phyloP scores from a whole-genome alignment of 2,888 invertebrate species.

The Drosophila kuntzei region DNA sequence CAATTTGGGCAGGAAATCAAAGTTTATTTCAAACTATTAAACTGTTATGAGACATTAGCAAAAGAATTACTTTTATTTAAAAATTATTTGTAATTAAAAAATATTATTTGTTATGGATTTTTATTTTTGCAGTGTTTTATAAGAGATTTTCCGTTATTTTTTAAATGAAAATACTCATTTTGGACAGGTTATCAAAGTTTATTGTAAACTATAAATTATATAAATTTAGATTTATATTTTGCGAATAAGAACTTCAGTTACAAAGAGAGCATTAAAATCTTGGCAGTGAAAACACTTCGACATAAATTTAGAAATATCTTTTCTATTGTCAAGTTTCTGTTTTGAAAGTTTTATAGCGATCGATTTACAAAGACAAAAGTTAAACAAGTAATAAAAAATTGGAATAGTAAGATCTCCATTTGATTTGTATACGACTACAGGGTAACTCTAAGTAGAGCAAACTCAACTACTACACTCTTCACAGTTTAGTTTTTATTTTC shows the following conservation, averaged over 20 bases:
- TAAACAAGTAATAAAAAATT: neutral
- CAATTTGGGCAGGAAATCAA: no score
- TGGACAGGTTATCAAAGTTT: no score
- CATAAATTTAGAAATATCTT: neutral
- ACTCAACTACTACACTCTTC: neutral
- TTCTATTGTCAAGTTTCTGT: neutral
- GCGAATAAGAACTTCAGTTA: neutral
- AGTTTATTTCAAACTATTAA: no score
- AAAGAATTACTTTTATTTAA: no score
- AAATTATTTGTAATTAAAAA: no score
- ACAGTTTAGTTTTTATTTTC: conserved; percentile 1
- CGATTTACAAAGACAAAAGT: neutral
- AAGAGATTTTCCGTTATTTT: no score
- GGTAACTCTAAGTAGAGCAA: neutral
- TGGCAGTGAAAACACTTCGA: neutral
- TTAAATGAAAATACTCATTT: neutral
- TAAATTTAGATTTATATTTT: neutral
- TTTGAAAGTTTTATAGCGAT: neutral
- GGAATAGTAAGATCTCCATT: neutral
- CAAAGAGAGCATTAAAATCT: neutral
- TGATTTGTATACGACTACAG: neutral
- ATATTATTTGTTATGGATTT: no score
- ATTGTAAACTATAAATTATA: neutral
- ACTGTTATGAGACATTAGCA: no score
- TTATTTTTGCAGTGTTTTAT: no score